Conservation (phyloP, 2,113 vertebrate genomes). For the Benitochromis conjunctus region DNA sequence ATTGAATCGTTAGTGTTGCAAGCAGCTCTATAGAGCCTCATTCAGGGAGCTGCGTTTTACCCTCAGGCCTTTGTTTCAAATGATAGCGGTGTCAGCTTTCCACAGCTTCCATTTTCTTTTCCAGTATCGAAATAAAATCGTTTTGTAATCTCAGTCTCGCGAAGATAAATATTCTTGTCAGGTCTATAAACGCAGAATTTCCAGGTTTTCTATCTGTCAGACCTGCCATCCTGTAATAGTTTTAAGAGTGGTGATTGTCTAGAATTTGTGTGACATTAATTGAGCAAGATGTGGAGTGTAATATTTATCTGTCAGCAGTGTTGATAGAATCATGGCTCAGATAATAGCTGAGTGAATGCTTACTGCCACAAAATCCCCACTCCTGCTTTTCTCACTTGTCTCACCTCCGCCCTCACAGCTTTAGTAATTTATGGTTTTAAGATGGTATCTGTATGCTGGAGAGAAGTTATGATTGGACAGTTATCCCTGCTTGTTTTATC, state of each 20-base stretch:
- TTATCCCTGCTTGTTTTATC: conserved; percentile 21
- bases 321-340: conserved; percentile 5
- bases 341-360: neutral
- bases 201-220: neutral
- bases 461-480: conserved; percentile 8
- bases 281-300: neutral
- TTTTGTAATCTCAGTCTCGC: neutral
- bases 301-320: conserved; percentile 28
- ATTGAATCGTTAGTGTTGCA: neutral
- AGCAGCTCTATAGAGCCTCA: neutral
- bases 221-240: neutral
- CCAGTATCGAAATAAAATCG: neutral
- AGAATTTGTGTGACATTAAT: conserved; percentile 35
- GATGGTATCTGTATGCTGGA: neutral
- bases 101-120: neutral
- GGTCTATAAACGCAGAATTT: neutral
- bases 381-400: neutral
- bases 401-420: neutral
- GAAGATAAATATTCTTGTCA: neutral
- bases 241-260: neutral
- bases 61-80: neutral
- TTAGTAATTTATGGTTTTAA: conserved; percentile 15
- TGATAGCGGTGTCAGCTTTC: neutral
- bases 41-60: neutral
- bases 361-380: neutral